These are phyloP conservation scores for Amblyopsis rosae DNA, from an alignment of 2,113 vertebrate genomes.

Conservation along the genomic window DNA sequence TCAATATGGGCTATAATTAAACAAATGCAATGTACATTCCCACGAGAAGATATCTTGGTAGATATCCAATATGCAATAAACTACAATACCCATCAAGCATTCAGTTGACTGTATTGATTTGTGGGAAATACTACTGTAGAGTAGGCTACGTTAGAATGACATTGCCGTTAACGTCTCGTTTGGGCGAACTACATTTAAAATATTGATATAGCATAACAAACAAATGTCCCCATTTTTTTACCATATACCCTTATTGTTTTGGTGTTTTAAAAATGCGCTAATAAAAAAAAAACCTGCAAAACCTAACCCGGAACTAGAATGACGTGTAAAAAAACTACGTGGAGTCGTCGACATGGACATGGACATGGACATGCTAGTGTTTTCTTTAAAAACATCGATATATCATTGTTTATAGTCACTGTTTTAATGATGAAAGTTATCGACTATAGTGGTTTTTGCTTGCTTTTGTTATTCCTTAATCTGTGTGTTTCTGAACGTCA, in stretches of 20 bases:
- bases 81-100: constrained; percentile 25
- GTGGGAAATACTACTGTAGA: constrained; percentile 40
- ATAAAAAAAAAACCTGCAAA: constrained; percentile 54
- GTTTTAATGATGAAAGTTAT: constrained; percentile 52
- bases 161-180: too few species aligned
- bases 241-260: not conserved
- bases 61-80: constrained; percentile 1
- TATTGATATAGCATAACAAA: not conserved
- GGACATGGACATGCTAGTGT: constrained; percentile 43
- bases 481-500: constrained; percentile 20
- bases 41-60: too few species aligned
- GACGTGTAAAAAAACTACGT: constrained; percentile 34
- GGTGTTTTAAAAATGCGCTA: accelerated
- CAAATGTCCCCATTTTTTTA: not conserved
- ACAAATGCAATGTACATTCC: too few species aligned
- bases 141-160: not conserved
- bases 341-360: constrained; percentile 50
- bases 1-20: too few species aligned
- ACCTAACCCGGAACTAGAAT: constrained; percentile 51
- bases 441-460: constrained; percentile 1
- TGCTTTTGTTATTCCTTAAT: constrained; percentile 34
- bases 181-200: not conserved
- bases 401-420: constrained; percentile 21
- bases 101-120: not conserved
- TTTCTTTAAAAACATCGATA: constrained; percentile 20